Evolutionary conservation across 2,888 invertebrate species (phyloP).

Genomic region (Aproaerema taeniolella): DNA sequence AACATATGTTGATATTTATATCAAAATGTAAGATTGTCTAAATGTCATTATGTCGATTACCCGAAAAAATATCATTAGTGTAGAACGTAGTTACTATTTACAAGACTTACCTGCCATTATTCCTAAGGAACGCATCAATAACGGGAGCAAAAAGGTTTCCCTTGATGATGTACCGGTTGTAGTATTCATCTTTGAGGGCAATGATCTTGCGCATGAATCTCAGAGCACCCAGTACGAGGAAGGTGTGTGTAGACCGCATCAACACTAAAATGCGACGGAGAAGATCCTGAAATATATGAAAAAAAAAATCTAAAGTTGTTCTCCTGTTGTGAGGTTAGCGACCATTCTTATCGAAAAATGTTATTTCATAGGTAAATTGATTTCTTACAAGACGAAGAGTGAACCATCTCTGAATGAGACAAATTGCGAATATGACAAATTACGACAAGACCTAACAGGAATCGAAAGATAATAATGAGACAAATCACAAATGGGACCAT

Average conservation of each 20-base stretch:
- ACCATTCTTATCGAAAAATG: background rate
- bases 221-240: constrained; percentile 96
- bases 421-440: too few relatives aligned
- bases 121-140: constrained; percentile 96
- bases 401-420: too few relatives aligned
- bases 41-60: too few relatives aligned
- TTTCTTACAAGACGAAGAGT: background rate
- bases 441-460: too few relatives aligned
- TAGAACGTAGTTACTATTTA: too few relatives aligned
- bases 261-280: constrained; percentile 95
- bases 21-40: too few relatives aligned
- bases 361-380: background rate
- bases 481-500: too few relatives aligned
- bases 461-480: too few relatives aligned
- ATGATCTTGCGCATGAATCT: constrained; percentile 98
- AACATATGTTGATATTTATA: too few relatives aligned
- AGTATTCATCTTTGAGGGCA: constrained; percentile 98
- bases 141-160: constrained; percentile 97
- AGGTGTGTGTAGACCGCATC: constrained; percentile 98
- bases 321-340: too few relatives aligned
- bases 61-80: too few relatives aligned
- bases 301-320: too few relatives aligned
- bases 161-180: constrained; percentile 96
- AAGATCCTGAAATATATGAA: constrained; percentile 84
- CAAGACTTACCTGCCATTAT: constrained; percentile 91